Evolutionary conservation across 2,113 vertebrate species (phyloP), one percentile per base, ranked within the genome.

Genomic region (Rhea pennata): DNA sequence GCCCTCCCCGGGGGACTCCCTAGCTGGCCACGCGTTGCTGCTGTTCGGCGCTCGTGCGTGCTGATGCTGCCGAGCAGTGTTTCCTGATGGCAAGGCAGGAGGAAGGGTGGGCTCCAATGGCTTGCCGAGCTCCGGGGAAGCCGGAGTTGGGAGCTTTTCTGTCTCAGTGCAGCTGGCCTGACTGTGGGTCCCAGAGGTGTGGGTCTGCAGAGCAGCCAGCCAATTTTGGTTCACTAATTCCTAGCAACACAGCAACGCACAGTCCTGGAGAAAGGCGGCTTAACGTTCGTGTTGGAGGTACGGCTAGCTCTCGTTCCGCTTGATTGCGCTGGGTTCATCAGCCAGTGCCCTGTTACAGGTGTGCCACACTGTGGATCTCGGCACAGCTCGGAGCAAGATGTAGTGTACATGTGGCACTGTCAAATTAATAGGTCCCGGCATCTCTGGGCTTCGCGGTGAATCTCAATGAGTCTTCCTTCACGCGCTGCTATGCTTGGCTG

Each of bases 211-310:
- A 78, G 27, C 44, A 81, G 36, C 50, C 3, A 4, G 29, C 4
- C 15, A 13, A 20, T 58, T 61, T 51, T 75, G 17, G 14, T 58
- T 74, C 19, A 2, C 31, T 36, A 4, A 0, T 0, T 31, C 31
- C 10, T 84, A 36, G 17, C 1, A 1, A 39, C 56, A 10, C 1
- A 7, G 62, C 53, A n/a, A 23, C 67, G 36, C 6, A 11, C 0
- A 0, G 36, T 15, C 16, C 62, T 48, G 24, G 10, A 21, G 51
- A 71, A 54, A 29, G 24, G 50, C 21, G 5, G 51, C 50, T 58
- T 19, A 54, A 50, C 19, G 22, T 48, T 72, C 39, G 11, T 27
- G 3, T 2, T 64, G 74, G 31, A 70, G 14, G 33, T 23, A 19
- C 40, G 26, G 69, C 62, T 29, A 23, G 48, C 7, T 24, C 8